A percentile compares a stretch with the other conserved stretches of the same genome.
These are phyloP conservation scores for Lacanobia oleracea DNA, from an alignment of 2,888 invertebrate genomes.

Conservation along the genomic window DNA sequence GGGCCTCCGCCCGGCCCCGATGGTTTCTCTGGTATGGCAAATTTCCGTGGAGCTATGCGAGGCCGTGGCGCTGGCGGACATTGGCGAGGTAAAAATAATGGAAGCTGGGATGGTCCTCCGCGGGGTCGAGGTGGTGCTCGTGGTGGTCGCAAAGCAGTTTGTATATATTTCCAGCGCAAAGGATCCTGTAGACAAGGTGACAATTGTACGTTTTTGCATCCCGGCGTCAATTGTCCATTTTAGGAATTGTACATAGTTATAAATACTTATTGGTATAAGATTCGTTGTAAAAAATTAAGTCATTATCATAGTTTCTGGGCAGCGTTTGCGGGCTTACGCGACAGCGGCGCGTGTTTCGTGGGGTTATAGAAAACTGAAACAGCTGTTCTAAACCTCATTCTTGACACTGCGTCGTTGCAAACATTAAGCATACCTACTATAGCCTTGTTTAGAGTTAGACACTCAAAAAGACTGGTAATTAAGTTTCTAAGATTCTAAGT, in stretches of 20 bases:
- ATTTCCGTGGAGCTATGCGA: slow-evolving; percentile 90
- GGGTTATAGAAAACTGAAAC: slow-evolving; percentile 11
- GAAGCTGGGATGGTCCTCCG: slow-evolving; percentile 86
- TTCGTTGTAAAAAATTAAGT: slow-evolving; percentile 49
- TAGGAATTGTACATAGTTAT: slow-evolving; percentile 62
- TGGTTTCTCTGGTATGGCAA: slow-evolving; percentile 82
- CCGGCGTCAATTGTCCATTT: slow-evolving; percentile 92
- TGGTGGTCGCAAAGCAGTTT: slow-evolving; percentile 91
- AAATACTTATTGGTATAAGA: slow-evolving; percentile 2
- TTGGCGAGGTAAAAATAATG: slow-evolving; percentile 87
- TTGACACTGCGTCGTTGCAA: neutral
- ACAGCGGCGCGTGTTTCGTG: neutral
- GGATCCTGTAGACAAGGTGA: slow-evolving; percentile 96
- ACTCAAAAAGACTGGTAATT: slow-evolving; percentile 66
- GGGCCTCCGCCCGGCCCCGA: slow-evolving; percentile 80
- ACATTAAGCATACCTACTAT: slow-evolving; percentile 10
- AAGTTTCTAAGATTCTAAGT: slow-evolving; percentile 59
- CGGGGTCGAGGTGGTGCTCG: slow-evolving; percentile 88
- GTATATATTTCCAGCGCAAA: slow-evolving; percentile 94
- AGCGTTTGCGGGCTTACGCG: slow-evolving; percentile 9
- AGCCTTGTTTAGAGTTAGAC: slow-evolving; percentile 60
- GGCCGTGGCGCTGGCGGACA: slow-evolving; percentile 88
- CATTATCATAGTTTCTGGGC: slow-evolving; percentile 43
- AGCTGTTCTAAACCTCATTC: slow-evolving; percentile 2
- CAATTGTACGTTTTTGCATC: slow-evolving; percentile 96